A percentile compares a stretch with the other conserved stretches of the same genome.
Conservation (phyloP, 2,888 invertebrate genomes). For the Anoncus sp. region DNA sequence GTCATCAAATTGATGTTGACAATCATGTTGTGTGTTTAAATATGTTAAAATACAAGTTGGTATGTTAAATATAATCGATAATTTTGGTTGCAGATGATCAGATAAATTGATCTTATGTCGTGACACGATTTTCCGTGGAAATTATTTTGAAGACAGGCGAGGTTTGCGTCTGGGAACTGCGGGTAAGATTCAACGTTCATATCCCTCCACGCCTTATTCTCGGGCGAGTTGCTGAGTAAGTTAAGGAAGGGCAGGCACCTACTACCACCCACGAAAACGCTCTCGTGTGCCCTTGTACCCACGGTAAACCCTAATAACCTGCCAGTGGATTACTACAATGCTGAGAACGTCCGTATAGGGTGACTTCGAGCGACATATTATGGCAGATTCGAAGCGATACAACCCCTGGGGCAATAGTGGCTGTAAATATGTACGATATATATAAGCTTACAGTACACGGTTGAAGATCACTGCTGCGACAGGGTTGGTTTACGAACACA, state of each 20-base stretch:
- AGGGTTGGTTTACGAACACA: slow-evolving; percentile 41
- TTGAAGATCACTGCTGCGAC: slow-evolving; percentile 32
- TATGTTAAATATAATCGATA: not conserved
- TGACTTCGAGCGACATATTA: slow-evolving; percentile 53
- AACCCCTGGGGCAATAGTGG: slow-evolving; percentile 44
- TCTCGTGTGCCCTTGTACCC: slow-evolving; percentile 19
- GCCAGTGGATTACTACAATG: slow-evolving; percentile 57
- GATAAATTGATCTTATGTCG: slow-evolving; percentile 11
- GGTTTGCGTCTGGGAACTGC: slow-evolving; percentile 17
- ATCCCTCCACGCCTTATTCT: slow-evolving; percentile 41
- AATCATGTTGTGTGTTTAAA: no score
- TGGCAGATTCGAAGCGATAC: slow-evolving; percentile 59
- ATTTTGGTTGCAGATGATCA: not conserved
- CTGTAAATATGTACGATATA: slow-evolving; percentile 41
- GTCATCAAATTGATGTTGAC: not conserved
- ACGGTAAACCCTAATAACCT: slow-evolving; percentile 52
- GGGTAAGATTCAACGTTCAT: slow-evolving; percentile 52
- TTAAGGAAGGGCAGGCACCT: slow-evolving; percentile 50
- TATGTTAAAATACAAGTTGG: not conserved
- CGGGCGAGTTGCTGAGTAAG: slow-evolving; percentile 48
- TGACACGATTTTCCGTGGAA: slow-evolving; percentile 30
- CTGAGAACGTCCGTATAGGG: slow-evolving; percentile 50
- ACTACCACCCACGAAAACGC: slow-evolving; percentile 43
- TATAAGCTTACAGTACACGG: slow-evolving; percentile 13
- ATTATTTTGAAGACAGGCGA: slow-evolving; percentile 42